These are phyloP conservation scores for Tanytarsus gracilentus DNA, from an alignment of 2,888 invertebrate genomes.

Conservation along the genomic window DNA sequence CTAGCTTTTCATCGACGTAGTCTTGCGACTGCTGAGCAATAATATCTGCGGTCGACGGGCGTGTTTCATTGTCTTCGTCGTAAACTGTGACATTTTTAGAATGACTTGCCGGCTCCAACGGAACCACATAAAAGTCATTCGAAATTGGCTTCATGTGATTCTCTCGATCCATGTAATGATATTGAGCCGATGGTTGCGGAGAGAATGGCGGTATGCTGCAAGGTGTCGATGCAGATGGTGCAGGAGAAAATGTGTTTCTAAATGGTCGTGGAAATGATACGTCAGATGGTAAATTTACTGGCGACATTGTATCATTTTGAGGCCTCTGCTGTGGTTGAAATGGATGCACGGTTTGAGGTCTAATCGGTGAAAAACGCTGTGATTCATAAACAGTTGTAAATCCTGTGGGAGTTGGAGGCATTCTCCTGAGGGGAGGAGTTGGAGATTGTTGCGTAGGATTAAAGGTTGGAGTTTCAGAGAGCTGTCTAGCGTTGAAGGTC, in stretches of 20 bases:
- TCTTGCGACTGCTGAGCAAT: constrained; percentile 90
- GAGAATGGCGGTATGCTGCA: constrained; percentile 49
- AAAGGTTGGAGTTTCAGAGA: background rate
- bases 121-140: constrained; percentile 64
- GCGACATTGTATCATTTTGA: constrained; percentile 35
- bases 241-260: constrained; percentile 20
- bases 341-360: too few relatives aligned
- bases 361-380: constrained; percentile 15
- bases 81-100: constrained; percentile 51
- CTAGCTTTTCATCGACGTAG: constrained; percentile 86
- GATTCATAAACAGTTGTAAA: constrained; percentile 26
- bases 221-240: constrained; percentile 34
- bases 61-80: constrained; percentile 60
- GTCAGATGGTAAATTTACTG: constrained; percentile 40
- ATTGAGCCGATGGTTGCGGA: constrained; percentile 49
- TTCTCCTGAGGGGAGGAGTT: background rate
- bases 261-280: constrained; percentile 41
- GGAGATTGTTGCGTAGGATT: constrained; percentile 10
- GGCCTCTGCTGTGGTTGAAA: constrained; percentile 42
- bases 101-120: constrained; percentile 59
- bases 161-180: constrained; percentile 42
- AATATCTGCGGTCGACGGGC: constrained; percentile 82
- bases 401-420: constrained; percentile 10
- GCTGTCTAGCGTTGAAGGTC: constrained; percentile 20
- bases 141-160: constrained; percentile 41